Evolutionary conservation across 2,888 invertebrate species (phyloP).

Genomic region (Girardia tigrina): DNA sequence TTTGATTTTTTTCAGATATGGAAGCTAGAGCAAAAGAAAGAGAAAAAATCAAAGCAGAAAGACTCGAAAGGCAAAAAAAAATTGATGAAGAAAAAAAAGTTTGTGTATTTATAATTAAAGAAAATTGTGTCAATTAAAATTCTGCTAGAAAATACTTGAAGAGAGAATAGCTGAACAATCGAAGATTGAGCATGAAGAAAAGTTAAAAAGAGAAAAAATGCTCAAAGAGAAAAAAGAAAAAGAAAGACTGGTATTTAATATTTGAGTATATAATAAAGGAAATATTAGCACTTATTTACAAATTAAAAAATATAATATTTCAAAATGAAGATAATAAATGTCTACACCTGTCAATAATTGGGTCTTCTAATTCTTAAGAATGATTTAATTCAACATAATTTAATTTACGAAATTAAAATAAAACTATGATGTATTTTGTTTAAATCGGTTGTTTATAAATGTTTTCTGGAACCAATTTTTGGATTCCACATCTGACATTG

Average conservation of each 20-base stretch:
- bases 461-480: too few relatives aligned
- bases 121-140: neutral
- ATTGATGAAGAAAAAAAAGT: neutral
- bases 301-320: too few relatives aligned
- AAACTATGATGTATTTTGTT: too few relatives aligned
- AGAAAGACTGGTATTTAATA: neutral
- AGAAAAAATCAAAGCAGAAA: neutral
- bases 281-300: too few relatives aligned
- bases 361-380: too few relatives aligned
- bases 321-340: too few relatives aligned
- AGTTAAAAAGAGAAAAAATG: neutral
- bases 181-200: constrained; percentile 13
- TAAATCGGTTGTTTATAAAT: too few relatives aligned
- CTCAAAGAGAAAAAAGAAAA: constrained; percentile 23
- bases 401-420: too few relatives aligned
- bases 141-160: neutral
- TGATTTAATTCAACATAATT: too few relatives aligned
- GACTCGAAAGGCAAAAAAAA: neutral
- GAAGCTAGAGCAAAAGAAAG: constrained; percentile 12
- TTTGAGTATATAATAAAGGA: neutral
- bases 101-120: neutral
- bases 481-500: too few relatives aligned
- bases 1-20: neutral
- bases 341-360: too few relatives aligned
- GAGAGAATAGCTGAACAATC: neutral